Evolutionary conservation across 2,113 vertebrate genomes (phyloP).

Genomic region (Ifrita kowaldi): DNA sequence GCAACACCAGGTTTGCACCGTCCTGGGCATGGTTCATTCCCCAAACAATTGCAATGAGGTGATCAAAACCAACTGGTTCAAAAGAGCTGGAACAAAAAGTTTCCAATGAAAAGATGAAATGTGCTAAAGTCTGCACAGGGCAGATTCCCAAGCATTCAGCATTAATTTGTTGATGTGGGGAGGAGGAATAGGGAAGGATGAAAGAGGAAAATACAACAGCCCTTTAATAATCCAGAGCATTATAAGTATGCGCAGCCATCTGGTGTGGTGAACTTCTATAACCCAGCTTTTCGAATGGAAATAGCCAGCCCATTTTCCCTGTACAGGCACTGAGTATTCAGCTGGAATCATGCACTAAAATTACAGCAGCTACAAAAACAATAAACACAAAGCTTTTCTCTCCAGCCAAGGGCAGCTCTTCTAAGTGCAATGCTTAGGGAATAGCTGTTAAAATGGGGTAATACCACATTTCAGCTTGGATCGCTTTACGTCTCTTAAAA

Average conservation of each 20-base stretch:
- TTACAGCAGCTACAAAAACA: background rate
- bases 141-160: background rate
- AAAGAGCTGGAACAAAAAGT: background rate
- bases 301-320: background rate
- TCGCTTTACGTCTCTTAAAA: background rate
- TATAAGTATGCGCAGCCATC: slow-evolving; percentile 48
- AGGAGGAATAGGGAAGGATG: slow-evolving; percentile 34
- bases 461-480: background rate
- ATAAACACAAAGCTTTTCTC: background rate
- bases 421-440: background rate
- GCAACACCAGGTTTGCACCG: background rate
- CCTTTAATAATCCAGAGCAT: slow-evolving; percentile 62
- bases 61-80: background rate
- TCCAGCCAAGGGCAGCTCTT: background rate
- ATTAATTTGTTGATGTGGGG: slow-evolving; percentile 29
- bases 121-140: background rate
- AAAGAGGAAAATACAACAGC: slow-evolving; percentile 45
- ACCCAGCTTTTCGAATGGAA: slow-evolving; percentile 50
- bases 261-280: slow-evolving; percentile 51
- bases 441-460: background rate
- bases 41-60: background rate
- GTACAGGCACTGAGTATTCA: background rate
- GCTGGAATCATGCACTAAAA: background rate
- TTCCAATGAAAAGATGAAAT: background rate
- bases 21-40: fast-evolving